Base-by-base conservation (phyloP, 2,888 invertebrate species). In the Cenopis cana region DNA sequence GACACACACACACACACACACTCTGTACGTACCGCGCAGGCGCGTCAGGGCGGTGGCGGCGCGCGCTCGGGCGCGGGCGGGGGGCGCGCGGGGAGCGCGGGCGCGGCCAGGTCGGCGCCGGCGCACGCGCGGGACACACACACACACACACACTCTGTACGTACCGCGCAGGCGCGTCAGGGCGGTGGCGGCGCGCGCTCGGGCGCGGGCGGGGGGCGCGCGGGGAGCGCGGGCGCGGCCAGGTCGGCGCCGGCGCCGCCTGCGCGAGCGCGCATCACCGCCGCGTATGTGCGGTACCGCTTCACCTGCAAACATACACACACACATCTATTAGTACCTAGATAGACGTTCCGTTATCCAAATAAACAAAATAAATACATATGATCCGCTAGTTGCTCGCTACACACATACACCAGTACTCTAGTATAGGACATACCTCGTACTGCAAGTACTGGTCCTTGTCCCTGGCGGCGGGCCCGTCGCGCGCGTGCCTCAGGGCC, bases 241-340 rank as follows among this genome's bases (percentile, higher is more conserved):
- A 94, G 95, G 59, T 95, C 82, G 94, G 93, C 74, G 95, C 95
- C 57, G 95, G 95, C 78, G 95, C 95, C 59, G 81, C 85, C 73
- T 88, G 62, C 88, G 87, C 56, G 86, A 87, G 72, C 85, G 86
- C 73, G 84, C 84, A 75, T 89, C 89, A 65, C 87, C 86, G 82
- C 97, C 93, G 78, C 96, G 92, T 97, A 97, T 70, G 97, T 96
- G 86, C 96, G 96, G 91, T 97, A 97, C 84, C 97, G 94, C 90
- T 97, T 97, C 80, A 97, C 91, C 97, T 97, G 89, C 3, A 8
- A 8, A 14, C 20, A 54, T 12, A 14, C 20, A 54, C 54, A 29
- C 2, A 10, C 0, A 24, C 24, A 24, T 24, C 24, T 24, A 24
- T n/a, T n/a, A n/a, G n/a, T n/a, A n/a, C n/a, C n/a, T n/a, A n/a